Conservation (phyloP, 2,888 invertebrate genomes). For the Drosophila stalkeri region DNA sequence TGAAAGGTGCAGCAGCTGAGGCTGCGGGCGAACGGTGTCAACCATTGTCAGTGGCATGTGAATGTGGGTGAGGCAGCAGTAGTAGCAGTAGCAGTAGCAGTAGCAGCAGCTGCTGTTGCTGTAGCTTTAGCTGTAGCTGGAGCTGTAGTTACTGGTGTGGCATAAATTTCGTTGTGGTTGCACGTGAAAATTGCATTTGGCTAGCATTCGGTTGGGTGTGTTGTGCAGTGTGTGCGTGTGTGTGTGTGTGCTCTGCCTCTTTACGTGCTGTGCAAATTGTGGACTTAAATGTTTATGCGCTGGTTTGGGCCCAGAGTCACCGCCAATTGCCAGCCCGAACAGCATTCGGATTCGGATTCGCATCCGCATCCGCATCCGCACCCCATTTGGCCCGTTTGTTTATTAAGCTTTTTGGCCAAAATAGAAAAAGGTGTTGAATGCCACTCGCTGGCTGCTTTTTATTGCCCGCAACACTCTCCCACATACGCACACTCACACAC, state of each 20-base stretch:
- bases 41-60: conserved; percentile 66
- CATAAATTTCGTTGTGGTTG: conserved; percentile 82
- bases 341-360: conserved; percentile 20
- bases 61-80: background rate
- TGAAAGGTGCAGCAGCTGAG: conserved; percentile 46
- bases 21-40: conserved; percentile 57
- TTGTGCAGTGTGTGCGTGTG: conserved; percentile 25
- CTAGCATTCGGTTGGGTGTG: conserved; percentile 60
- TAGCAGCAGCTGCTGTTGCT: conserved; percentile 5
- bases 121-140: conserved; percentile 43
- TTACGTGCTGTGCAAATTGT: conserved; percentile 78
- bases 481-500: conserved; percentile 27
- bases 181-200: conserved; percentile 81
- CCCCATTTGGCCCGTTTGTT: conserved; percentile 73
- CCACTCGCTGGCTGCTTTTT: conserved; percentile 78
- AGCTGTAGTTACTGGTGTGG: conserved; percentile 69
- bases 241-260: conserved; percentile 36
- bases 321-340: conserved; percentile 33
- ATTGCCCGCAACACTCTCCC: conserved; percentile 55
- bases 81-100: background rate
- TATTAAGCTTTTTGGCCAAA: conserved; percentile 77
- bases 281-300: conserved; percentile 82
- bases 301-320: conserved; percentile 54
- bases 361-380: conserved; percentile 55
- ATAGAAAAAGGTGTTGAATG: conserved; percentile 77